Evolutionary conservation across 2,113 vertebrate species (phyloP).

Genomic region (Cnemophilus loriae): DNA sequence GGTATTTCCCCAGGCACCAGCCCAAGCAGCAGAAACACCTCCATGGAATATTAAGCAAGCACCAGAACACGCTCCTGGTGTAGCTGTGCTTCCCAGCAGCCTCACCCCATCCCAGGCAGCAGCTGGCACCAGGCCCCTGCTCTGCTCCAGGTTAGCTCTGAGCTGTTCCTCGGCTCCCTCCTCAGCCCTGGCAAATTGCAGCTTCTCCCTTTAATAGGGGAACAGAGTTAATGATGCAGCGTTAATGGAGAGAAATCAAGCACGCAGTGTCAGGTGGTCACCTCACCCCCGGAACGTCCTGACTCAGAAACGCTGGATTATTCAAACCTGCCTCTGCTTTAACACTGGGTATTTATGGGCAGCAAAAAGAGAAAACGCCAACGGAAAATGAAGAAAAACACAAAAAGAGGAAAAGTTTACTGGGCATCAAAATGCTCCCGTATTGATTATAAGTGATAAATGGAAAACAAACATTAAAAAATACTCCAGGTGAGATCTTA

Average conservation of each 20-base stretch:
- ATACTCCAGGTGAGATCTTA: background rate
- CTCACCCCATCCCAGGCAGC: background rate
- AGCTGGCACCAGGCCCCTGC: background rate
- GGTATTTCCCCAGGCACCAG: conserved; percentile 19
- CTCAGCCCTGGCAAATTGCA: background rate
- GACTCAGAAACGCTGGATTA: background rate
- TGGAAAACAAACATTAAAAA: background rate
- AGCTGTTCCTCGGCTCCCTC: background rate
- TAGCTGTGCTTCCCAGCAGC: background rate
- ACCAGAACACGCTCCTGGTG: too few species aligned
- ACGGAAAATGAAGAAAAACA: background rate
- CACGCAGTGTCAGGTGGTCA: background rate
- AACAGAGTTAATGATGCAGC: background rate
- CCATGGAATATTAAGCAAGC: background rate
- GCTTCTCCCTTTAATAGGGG: background rate
- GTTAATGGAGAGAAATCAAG: background rate
- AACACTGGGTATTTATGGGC: fast-evolving
- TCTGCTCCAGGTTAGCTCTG: fast-evolving
- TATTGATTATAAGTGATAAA: background rate
- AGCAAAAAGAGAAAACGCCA: background rate
- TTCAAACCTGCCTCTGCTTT: background rate
- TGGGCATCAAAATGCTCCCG: background rate
- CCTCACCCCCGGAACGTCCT: background rate
- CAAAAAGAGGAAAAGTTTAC: background rate
- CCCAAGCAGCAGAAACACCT: background rate